phyloP scores from a whole-genome alignment of 2,888 invertebrate genomes.

The Nipponacmea schrenckii region DNA sequence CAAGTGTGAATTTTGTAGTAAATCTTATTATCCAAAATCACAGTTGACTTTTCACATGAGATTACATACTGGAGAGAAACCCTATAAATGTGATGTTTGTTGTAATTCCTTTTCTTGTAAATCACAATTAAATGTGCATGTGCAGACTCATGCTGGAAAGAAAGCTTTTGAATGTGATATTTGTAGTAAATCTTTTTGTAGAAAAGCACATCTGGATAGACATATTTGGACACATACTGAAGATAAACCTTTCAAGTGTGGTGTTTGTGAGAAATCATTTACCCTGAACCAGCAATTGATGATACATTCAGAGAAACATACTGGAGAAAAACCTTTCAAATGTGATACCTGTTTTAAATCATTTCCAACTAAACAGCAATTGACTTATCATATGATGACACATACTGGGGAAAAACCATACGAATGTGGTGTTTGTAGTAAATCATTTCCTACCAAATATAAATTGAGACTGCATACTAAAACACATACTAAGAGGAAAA shows the following conservation, averaged over 20 bases:
- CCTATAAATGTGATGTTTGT: too few species aligned
- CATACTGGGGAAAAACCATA: constrained; percentile 19
- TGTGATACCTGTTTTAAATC: constrained; percentile 22
- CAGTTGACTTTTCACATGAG: constrained; percentile 5
- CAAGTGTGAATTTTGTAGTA: constrained; percentile 14
- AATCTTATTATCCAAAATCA: not conserved
- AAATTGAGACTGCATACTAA: constrained; percentile 22
- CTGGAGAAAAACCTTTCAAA: constrained; percentile 26
- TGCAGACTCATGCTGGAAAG: not conserved
- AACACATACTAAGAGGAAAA: constrained; percentile 23
- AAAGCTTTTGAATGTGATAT: constrained; percentile 13
- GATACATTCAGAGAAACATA: constrained; percentile 25
- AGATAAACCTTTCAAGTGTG: constrained; percentile 14
- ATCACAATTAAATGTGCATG: not conserved
- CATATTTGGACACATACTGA: constrained; percentile 14
- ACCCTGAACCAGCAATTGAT: constrained; percentile 7
- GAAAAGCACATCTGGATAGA: constrained; percentile 6
- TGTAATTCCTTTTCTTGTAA: not conserved
- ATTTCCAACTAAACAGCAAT: constrained; percentile 17
- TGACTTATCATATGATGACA: constrained; percentile 10
- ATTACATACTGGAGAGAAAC: constrained; percentile 15
- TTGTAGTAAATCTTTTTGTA: constrained; percentile 13
- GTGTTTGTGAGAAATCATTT: constrained; percentile 17
- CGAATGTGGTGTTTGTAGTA: constrained; percentile 23
- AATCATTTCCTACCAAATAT: constrained; percentile 16